phyloP scores from a whole-genome alignment of 2,888 invertebrate genomes.

The Bhutanitis thaidina region DNA sequence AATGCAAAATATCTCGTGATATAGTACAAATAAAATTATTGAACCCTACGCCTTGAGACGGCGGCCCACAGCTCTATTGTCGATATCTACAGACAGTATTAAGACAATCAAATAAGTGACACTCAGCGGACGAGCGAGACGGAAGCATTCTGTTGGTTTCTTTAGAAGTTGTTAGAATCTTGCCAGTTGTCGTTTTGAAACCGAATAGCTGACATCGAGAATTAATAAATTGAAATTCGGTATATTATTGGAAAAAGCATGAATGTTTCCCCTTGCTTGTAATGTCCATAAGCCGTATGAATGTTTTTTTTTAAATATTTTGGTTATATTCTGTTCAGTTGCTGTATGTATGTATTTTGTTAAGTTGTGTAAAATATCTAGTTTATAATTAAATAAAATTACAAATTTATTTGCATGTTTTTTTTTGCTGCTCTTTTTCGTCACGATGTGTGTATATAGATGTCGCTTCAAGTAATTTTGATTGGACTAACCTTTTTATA shows the following conservation, averaged over 20 bases:
- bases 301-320: conserved; percentile 53
- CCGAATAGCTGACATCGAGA: conserved; percentile 2
- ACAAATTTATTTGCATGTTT: conserved; percentile 67
- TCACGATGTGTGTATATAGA: conserved; percentile 38
- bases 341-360: conserved; percentile 78
- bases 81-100: conserved; percentile 57
- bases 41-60: conserved; percentile 33
- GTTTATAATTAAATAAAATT: conserved; percentile 73
- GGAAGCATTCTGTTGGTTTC: conserved; percentile 14
- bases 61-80: conserved; percentile 42
- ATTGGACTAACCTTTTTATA: conserved; percentile 30
- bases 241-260: conserved; percentile 13
- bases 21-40: conserved; percentile 73
- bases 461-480: conserved; percentile 34
- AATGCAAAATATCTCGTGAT: conserved; percentile 55
- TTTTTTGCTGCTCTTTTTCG: conserved; percentile 40
- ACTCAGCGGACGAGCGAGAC: neutral
- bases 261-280: conserved; percentile 24
- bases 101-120: conserved; percentile 34
- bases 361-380: conserved; percentile 80
- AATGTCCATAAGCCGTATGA: conserved; percentile 47
- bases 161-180: conserved; percentile 21
- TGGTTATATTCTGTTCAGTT: conserved; percentile 72
- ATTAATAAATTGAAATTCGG: conserved; percentile 1
- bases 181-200: conserved; percentile 24